phyloP scores from a whole-genome alignment of 2,888 invertebrate species.

The Drosophila infuscata region DNA sequence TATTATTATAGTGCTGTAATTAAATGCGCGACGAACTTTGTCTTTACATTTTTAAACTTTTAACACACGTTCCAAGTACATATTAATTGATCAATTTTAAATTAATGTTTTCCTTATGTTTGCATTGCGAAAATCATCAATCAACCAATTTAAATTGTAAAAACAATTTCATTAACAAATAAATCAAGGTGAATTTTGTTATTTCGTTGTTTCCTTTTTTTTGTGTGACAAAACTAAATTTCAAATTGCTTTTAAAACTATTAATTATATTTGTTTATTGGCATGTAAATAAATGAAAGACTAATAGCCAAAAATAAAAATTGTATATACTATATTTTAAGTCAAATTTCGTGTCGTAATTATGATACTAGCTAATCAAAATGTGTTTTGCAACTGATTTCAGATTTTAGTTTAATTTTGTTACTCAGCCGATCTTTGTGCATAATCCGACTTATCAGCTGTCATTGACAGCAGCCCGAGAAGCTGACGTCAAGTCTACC shows the following conservation, averaged over 20 bases:
- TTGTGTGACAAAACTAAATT: neutral
- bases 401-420: neutral
- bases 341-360: constrained; percentile 10
- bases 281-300: neutral
- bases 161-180: constrained; percentile 15
- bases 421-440: neutral
- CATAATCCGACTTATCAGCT: constrained; percentile 39
- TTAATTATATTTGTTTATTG: neutral
- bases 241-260: neutral
- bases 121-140: constrained; percentile 58
- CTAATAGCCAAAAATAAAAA: neutral
- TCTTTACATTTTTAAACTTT: constrained; percentile 30
- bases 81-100: constrained; percentile 35
- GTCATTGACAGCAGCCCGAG: constrained; percentile 31
- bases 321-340: neutral
- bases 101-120: constrained; percentile 41
- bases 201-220: neutral
- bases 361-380: constrained; percentile 6
- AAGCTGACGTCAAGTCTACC: constrained; percentile 43
- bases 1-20: constrained; percentile 7
- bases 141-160: constrained; percentile 34
- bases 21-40: constrained; percentile 59
- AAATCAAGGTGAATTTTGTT: neutral
- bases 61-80: constrained; percentile 8
- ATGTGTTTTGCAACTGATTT: constrained; percentile 33